Evolutionary conservation across 2,797 vertebrate genomes (phyloP).

Genomic region (Champsocephalus gunnari): DNA sequence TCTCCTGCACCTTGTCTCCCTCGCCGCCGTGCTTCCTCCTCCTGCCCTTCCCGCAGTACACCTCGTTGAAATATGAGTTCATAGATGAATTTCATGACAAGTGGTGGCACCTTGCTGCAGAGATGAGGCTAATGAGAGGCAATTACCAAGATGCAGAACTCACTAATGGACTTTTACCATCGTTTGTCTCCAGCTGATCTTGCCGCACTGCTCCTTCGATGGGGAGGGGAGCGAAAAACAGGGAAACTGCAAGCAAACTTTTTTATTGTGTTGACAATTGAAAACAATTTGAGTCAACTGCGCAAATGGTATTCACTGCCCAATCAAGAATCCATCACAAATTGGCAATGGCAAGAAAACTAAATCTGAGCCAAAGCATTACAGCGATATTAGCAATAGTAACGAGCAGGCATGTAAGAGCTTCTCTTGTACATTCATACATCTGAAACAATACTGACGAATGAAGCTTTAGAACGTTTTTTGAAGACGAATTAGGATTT

Average conservation of each 20-base stretch:
- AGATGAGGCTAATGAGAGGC: conserved; percentile 54
- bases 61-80: conserved; percentile 51
- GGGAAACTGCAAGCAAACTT: conserved; percentile 16
- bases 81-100: conserved; percentile 37
- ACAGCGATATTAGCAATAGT: background rate
- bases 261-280: background rate
- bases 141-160: conserved; percentile 63
- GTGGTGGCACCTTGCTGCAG: conserved; percentile 46
- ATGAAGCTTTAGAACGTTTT: too few species aligned
- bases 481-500: too few species aligned
- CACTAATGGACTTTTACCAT: conserved; percentile 65
- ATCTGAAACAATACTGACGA: too few species aligned
- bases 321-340: background rate
- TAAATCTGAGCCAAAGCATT: background rate
- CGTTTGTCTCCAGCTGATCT: conserved; percentile 52
- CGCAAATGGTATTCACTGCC: background rate
- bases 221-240: background rate
- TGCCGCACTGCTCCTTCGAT: conserved; percentile 6
- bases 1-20: conserved; percentile 9
- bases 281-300: background rate
- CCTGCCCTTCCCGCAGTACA: conserved; percentile 34
- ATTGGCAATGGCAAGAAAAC: background rate
- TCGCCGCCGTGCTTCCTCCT: background rate
- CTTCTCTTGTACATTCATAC: too few species aligned
- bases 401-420: background rate